Evolutionary conservation across 2,888 invertebrate genomes (phyloP).

Genomic region (Allolobophora icterica): DNA sequence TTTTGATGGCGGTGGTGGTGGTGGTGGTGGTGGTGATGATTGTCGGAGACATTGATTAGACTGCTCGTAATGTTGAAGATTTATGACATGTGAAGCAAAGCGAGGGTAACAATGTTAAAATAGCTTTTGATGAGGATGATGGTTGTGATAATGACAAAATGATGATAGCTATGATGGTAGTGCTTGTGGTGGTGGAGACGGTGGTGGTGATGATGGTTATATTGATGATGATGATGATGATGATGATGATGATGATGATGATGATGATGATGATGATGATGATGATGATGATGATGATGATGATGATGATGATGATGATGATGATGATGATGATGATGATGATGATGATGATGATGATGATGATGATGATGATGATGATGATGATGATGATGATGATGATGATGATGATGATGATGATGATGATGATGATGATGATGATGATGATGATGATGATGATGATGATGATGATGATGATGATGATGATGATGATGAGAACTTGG

Average conservation of each 20-base stretch:
- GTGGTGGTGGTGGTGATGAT: too few species aligned
- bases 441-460: slow-evolving; percentile 13
- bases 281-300: too few species aligned
- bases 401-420: not conserved
- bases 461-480: not conserved
- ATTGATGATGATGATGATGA: not conserved
- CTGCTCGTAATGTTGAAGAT: too few species aligned
- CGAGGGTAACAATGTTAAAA: too few species aligned
- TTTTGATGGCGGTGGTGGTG: not conserved
- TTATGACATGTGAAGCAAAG: too few species aligned
- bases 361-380: slow-evolving; percentile 30
- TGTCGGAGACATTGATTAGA: too few species aligned
- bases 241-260: too few species aligned
- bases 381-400: slow-evolving; percentile 13
- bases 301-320: not conserved
- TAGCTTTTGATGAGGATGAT: too few species aligned
- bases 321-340: slow-evolving; percentile 33
- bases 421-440: not conserved
- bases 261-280: too few species aligned
- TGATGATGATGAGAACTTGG: too few species aligned
- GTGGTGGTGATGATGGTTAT: not conserved
- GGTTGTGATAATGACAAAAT: not conserved
- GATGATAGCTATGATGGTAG: not conserved
- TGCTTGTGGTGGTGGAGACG: not conserved
- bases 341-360: slow-evolving; percentile 33